These are phyloP conservation scores for Catocala fraxini DNA, from an alignment of 2,888 invertebrate species.

Conservation along the genomic window DNA sequence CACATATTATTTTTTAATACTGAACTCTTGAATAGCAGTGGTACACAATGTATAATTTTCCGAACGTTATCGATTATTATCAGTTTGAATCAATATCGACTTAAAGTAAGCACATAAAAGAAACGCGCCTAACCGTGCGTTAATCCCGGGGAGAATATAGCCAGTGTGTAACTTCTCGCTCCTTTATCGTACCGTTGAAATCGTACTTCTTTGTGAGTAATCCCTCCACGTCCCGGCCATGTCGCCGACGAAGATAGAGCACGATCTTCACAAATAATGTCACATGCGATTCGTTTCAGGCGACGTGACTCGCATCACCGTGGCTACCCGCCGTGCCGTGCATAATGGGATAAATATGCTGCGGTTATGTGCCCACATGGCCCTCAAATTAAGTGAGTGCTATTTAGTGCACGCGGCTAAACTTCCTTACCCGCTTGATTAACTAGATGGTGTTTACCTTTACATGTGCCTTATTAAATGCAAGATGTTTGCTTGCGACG, in stretches of 20 bases:
- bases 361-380: conserved; percentile 85
- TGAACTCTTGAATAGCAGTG: too few relatives aligned
- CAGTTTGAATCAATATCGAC: conserved; percentile 36
- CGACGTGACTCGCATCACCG: conserved; percentile 86
- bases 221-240: conserved; percentile 85
- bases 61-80: conserved; percentile 21
- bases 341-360: conserved; percentile 88
- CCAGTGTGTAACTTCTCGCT: conserved; percentile 81
- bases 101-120: conserved; percentile 58
- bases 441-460: conserved; percentile 78
- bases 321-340: conserved; percentile 79
- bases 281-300: conserved; percentile 88
- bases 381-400: conserved; percentile 84
- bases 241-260: conserved; percentile 88
- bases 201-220: conserved; percentile 87
- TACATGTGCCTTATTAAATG: conserved; percentile 65
- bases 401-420: conserved; percentile 80
- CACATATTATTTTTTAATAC: background rate
- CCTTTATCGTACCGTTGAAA: conserved; percentile 86
- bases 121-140: conserved; percentile 73
- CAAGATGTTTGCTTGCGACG: conserved; percentile 56
- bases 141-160: conserved; percentile 81
- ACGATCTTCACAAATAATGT: conserved; percentile 88
- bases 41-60: background rate
- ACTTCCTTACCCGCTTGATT: conserved; percentile 80